Conservation (phyloP, 2,888 invertebrate species). For the Latheticus oryzae region DNA sequence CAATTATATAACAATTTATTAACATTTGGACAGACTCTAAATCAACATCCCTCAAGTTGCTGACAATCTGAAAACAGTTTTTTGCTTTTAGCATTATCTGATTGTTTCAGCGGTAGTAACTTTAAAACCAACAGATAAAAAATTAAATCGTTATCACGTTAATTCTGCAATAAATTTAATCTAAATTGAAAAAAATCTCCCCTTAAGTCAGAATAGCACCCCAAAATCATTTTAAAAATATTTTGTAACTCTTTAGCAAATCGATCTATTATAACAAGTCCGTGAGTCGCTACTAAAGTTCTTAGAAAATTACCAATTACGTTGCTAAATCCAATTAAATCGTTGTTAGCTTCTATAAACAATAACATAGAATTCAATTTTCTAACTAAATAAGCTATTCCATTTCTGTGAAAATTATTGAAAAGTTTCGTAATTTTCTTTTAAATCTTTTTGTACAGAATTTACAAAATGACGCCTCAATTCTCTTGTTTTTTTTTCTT, state of each 20-base stretch:
- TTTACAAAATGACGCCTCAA: conserved; percentile 4
- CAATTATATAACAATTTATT: conserved; percentile 13
- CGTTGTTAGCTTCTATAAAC: conserved; percentile 5
- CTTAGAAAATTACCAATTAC: conserved; percentile 1
- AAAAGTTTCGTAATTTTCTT: neutral
- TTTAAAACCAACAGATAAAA: conserved; percentile 16
- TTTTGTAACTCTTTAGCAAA: conserved; percentile 13
- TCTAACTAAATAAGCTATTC: conserved; percentile 5
- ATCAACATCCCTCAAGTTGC: conserved; percentile 2
- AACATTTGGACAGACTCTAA: conserved; percentile 17
- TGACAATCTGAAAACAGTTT: neutral
- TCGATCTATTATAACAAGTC: conserved; percentile 6
- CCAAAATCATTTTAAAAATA: conserved; percentile 3
- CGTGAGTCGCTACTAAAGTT: conserved; percentile 7
- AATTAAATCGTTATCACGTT: neutral
- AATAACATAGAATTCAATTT: conserved; percentile 2
- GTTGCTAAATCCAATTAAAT: conserved; percentile 2
- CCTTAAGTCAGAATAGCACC: neutral
- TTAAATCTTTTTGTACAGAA: neutral
- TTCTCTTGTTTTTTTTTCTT: conserved; percentile 1
- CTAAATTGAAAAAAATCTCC: conserved; percentile 10
- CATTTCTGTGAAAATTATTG: conserved; percentile 8
- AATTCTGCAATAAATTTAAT: conserved; percentile 3
- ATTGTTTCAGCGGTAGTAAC: conserved; percentile 9
- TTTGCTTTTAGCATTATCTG: neutral